phyloP scores from a whole-genome alignment of 2,113 vertebrate species.

The Scophthalmus maximus region DNA sequence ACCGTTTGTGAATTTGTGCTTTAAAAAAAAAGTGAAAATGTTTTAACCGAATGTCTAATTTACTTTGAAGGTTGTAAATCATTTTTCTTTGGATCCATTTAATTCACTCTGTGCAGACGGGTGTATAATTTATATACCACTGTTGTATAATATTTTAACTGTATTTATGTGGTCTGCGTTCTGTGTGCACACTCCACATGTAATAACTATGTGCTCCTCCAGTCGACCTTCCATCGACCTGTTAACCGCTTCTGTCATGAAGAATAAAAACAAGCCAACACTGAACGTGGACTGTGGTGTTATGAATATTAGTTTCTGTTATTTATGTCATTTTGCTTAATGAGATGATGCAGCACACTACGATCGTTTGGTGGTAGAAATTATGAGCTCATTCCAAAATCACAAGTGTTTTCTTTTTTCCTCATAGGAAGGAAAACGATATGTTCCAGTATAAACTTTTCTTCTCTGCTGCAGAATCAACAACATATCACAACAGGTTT shows the following conservation, averaged over 20 bases:
- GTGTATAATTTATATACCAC: conserved; percentile 69
- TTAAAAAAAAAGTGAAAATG: conserved; percentile 72
- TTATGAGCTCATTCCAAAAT: too few species aligned
- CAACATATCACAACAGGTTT: too few species aligned
- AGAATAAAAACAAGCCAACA: conserved; percentile 73
- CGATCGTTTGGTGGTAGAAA: too few species aligned
- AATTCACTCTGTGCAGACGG: conserved; percentile 58
- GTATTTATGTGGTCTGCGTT: conserved; percentile 73
- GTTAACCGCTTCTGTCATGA: conserved; percentile 67
- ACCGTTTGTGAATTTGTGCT: neutral
- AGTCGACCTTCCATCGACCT: conserved; percentile 58
- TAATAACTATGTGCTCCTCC: conserved; percentile 36
- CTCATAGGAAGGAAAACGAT: too few species aligned
- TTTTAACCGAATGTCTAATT: conserved; percentile 52
- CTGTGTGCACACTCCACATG: conserved; percentile 58
- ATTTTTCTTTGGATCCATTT: conserved; percentile 59
- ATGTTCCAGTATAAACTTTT: too few species aligned
- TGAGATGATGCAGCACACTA: too few species aligned
- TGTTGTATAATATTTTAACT: conserved; percentile 71
- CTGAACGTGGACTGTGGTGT: conserved; percentile 4
- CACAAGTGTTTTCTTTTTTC: too few species aligned
- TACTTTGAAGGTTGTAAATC: conserved; percentile 62
- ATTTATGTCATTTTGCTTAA: too few species aligned
- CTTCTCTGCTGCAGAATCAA: too few species aligned
- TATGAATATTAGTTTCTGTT: too few species aligned